Conservation (phyloP, 2,113 vertebrate genomes). For the Tapirus terrestris region DNA sequence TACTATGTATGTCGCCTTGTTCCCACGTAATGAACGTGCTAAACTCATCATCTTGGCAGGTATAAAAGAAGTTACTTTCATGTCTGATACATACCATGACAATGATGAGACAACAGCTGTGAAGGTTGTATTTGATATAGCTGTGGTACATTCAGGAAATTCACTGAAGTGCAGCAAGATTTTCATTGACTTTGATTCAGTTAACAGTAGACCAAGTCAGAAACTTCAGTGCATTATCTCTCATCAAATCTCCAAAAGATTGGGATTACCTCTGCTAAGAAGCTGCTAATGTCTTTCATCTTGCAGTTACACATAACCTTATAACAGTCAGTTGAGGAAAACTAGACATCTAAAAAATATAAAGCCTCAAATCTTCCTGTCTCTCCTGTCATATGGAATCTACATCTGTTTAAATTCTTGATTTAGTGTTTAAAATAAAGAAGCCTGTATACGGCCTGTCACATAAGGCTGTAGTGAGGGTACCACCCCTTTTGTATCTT, state of each 20-base stretch:
- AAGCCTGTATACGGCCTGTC: neutral
- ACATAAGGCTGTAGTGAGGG: no score
- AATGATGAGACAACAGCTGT: no score
- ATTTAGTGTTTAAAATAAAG: constrained; percentile 55
- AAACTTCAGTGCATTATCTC: constrained; percentile 82
- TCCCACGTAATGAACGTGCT: no score
- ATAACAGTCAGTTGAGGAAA: constrained; percentile 72
- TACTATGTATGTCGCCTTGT: no score
- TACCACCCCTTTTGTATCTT: no score
- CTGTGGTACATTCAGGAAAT: constrained; percentile 85
- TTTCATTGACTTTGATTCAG: constrained; percentile 91
- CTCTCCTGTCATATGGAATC: constrained; percentile 64
- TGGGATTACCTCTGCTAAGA: constrained; percentile 81
- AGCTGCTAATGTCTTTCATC: constrained; percentile 83
- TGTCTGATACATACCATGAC: no score
- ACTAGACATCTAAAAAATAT: constrained; percentile 75
- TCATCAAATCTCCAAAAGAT: constrained; percentile 80
- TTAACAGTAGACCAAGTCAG: constrained; percentile 85
- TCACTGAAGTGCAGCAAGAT: constrained; percentile 89
- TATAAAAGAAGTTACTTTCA: no score
- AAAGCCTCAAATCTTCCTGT: constrained; percentile 63
- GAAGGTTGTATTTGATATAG: no score
- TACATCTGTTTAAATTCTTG: constrained; percentile 61
- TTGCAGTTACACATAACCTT: constrained; percentile 83
- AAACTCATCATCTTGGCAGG: no score